phyloP scores from a whole-genome alignment of 2,113 vertebrate genomes.

The Onychostoma macrolepis region DNA sequence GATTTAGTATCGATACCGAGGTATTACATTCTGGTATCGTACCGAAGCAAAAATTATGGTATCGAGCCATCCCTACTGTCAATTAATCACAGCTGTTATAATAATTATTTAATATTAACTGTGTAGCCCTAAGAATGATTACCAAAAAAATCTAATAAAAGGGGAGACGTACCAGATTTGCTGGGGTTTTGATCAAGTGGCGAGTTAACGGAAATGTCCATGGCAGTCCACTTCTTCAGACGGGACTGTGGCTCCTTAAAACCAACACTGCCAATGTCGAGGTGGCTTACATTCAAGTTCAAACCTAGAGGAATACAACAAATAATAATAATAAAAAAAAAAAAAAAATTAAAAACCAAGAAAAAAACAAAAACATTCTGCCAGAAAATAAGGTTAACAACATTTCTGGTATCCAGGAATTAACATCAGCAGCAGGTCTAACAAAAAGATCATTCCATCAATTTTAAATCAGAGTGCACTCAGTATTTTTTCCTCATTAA shows the following conservation, averaged over 20 bases:
- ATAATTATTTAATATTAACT: neutral
- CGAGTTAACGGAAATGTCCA: constrained; percentile 88
- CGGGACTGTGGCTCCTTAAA: constrained; percentile 96
- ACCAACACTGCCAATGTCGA: constrained; percentile 89
- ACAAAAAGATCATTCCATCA: neutral
- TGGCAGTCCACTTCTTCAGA: constrained; percentile 96
- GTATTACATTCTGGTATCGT: too few species aligned
- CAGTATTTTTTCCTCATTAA: neutral
- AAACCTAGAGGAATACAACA: constrained; percentile 80
- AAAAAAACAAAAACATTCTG: neutral
- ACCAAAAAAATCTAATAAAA: neutral
- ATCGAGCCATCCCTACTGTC: too few species aligned
- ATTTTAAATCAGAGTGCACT: neutral
- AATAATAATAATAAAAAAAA: too few species aligned
- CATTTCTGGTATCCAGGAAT: neutral
- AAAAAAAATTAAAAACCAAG: neutral
- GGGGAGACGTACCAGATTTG: constrained; percentile 82
- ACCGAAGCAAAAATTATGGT: too few species aligned
- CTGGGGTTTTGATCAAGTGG: constrained; percentile 96
- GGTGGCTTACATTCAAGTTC: constrained; percentile 95
- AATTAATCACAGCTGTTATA: neutral
- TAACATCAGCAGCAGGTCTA: neutral
- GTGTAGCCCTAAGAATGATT: neutral
- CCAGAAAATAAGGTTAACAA: neutral
- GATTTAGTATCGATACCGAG: too few species aligned